phyloP scores from a whole-genome alignment of 2,113 vertebrate genomes.

The Limnothrissa miodon region DNA sequence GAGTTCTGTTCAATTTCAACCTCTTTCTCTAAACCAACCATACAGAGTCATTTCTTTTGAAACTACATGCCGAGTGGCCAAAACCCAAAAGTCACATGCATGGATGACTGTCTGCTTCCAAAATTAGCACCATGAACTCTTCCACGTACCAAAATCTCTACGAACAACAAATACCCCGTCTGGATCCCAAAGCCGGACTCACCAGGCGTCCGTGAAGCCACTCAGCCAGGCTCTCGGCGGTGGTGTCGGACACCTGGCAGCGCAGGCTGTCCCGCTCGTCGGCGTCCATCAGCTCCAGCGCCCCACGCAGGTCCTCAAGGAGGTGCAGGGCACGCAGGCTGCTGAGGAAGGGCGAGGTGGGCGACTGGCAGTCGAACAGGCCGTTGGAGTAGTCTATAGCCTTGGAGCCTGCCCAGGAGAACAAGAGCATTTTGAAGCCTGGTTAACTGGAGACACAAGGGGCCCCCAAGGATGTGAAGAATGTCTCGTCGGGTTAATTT shows the following conservation, averaged over 20 bases:
- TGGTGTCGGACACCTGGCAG: constrained; percentile 89
- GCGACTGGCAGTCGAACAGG: constrained; percentile 95
- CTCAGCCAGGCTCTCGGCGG: constrained; percentile 78
- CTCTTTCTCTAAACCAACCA: neutral
- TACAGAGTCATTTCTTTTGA: neutral
- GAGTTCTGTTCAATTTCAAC: neutral
- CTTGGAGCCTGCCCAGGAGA: constrained; percentile 83
- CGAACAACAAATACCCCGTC: no score
- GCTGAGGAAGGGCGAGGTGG: constrained; percentile 91
- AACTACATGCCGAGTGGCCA: neutral
- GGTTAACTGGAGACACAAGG: neutral
- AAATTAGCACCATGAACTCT: neutral
- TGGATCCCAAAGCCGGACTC: constrained; percentile 9
- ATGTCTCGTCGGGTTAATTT: neutral
- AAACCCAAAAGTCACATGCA: neutral
- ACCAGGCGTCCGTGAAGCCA: constrained; percentile 94
- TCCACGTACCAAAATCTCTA: neutral
- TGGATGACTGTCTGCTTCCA: neutral
- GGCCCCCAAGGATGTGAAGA: neutral
- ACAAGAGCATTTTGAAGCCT: neutral
- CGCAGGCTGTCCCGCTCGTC: constrained; percentile 88
- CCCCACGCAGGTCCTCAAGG: constrained; percentile 85
- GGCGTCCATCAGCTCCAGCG: constrained; percentile 88
- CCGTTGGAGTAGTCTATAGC: constrained; percentile 94
- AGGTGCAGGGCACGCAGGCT: constrained; percentile 88